Conservation (phyloP, 2,113 vertebrate species). For the Struthio camelus region DNA sequence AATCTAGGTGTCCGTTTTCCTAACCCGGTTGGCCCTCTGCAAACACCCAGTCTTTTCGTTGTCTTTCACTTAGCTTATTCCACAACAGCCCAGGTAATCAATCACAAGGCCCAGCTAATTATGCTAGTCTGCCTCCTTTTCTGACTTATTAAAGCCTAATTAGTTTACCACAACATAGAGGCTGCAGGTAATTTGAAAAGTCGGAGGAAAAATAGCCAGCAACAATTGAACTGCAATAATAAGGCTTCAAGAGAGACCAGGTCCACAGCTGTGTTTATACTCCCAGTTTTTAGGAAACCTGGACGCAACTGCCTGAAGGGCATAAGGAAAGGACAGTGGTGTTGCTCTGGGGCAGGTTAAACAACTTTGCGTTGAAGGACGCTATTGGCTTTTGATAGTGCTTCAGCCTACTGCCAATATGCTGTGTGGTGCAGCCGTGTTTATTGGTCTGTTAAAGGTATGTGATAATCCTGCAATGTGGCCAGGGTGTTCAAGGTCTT, state of each 20-base stretch:
- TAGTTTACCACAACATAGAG: slow-evolving; percentile 52
- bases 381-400: not conserved
- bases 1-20: not conserved
- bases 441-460: not conserved
- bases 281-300: not conserved
- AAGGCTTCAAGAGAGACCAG: slow-evolving; percentile 23
- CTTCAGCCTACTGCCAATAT: not conserved
- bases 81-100: slow-evolving; percentile 36
- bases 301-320: not conserved
- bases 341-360: slow-evolving; percentile 28
- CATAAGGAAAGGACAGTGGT: not conserved
- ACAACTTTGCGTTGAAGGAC: not conserved
- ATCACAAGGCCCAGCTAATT: slow-evolving; percentile 28
- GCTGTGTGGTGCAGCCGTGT: not conserved
- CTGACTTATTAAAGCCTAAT: slow-evolving; percentile 64
- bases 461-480: not conserved
- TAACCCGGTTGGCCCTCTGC: not conserved
- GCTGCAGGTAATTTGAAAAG: slow-evolving; percentile 59
- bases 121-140: slow-evolving; percentile 41
- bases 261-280: slow-evolving; percentile 40
- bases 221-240: slow-evolving; percentile 48
- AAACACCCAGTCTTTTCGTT: not conserved
- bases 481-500: not conserved
- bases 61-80: not conserved
- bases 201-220: not conserved